Evolutionary conservation across 2,888 invertebrate species (phyloP).

Genomic region (Entomobrya multifasciata): DNA sequence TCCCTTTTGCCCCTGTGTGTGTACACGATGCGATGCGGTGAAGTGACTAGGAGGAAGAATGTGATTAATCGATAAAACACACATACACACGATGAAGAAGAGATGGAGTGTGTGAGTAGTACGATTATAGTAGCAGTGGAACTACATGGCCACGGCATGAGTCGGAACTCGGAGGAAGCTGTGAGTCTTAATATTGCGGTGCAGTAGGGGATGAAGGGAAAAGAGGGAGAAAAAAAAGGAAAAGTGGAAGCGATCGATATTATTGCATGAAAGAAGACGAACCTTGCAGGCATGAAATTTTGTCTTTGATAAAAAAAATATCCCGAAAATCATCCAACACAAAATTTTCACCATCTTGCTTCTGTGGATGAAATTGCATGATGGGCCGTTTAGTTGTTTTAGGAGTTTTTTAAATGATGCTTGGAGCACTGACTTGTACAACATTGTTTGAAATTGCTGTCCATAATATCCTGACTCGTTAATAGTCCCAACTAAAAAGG

Average conservation of each 20-base stretch:
- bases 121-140: neutral
- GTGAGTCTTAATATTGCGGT: neutral
- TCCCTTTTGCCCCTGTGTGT: no score
- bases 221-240: constrained; percentile 5
- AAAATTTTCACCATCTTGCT: no score
- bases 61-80: constrained; percentile 18
- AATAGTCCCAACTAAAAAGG: no score
- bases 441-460: no score
- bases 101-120: neutral
- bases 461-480: no score
- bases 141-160: neutral
- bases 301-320: neutral
- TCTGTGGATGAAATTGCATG: no score
- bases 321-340: neutral
- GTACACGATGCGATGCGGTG: neutral
- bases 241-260: constrained; percentile 41
- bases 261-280: constrained; percentile 47
- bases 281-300: neutral
- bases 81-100: constrained; percentile 9
- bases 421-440: no score
- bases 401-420: no score
- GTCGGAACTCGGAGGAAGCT: neutral
- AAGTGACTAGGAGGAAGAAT: neutral
- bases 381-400: no score
- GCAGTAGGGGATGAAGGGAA: neutral